Percentiles rank a stretch among this genome's conserved stretches.
Conservation (phyloP, 2,888 invertebrate species). For the Andrena bicolor region DNA sequence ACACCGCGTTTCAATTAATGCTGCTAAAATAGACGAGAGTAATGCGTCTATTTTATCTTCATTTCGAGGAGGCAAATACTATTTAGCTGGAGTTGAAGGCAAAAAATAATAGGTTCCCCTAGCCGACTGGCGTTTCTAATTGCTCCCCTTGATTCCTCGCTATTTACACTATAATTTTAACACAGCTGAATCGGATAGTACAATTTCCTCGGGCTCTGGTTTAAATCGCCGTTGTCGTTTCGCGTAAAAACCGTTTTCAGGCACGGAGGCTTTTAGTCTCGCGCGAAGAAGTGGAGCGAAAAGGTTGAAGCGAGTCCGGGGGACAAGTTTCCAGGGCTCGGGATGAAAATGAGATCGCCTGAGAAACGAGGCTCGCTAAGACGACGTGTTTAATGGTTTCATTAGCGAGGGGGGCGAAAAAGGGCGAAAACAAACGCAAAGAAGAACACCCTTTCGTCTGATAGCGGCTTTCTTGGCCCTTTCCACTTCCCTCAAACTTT, state of each 20-base stretch:
- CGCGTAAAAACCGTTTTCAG: conserved; percentile 52
- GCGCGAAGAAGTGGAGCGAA: conserved; percentile 39
- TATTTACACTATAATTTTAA: conserved; percentile 45
- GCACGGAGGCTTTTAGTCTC: conserved; percentile 32
- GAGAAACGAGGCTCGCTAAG: conserved; percentile 73
- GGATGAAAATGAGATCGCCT: conserved; percentile 76
- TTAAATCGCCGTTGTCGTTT: conserved; percentile 45
- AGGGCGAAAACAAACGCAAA: conserved; percentile 30
- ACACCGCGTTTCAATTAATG: not conserved
- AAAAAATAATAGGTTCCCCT: conserved; percentile 2
- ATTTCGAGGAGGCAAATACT: not conserved
- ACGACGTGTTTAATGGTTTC: conserved; percentile 79
- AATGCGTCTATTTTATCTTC: not conserved
- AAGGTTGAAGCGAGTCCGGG: conserved; percentile 23
- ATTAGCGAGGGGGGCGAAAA: conserved; percentile 72
- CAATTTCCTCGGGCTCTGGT: conserved; percentile 35
- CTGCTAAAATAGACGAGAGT: not conserved
- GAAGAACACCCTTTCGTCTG: conserved; percentile 26
- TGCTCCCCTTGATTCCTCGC: conserved; percentile 40
- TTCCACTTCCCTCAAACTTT: conserved; percentile 10
- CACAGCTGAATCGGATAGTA: conserved; percentile 45
- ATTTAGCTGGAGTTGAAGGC: not conserved
- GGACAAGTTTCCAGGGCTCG: conserved; percentile 44
- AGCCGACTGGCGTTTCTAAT: conserved; percentile 8
- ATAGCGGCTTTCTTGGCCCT: conserved; percentile 45